Conservation (phyloP, 2,113 vertebrate genomes). For the Dasyornis broadbenti region DNA sequence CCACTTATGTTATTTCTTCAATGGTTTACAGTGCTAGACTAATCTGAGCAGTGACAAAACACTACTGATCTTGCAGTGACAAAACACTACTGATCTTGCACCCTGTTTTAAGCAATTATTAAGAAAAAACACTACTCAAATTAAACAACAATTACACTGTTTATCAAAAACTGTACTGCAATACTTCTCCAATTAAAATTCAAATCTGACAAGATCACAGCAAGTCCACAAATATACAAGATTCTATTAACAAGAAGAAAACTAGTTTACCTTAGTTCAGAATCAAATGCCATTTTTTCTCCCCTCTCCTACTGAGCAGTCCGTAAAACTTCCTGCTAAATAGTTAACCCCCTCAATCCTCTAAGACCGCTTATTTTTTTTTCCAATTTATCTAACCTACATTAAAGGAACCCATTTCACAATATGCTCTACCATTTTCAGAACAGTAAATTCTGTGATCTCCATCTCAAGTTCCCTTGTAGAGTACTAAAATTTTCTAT, state of each 20-base stretch:
- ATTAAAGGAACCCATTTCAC: neutral
- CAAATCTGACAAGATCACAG: neutral
- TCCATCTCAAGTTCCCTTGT: neutral
- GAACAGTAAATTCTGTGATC: neutral
- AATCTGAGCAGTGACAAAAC: neutral
- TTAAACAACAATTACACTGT: neutral
- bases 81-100: neutral
- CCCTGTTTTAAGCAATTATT: neutral
- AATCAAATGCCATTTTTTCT: neutral
- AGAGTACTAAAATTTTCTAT: neutral
- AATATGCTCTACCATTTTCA: neutral
- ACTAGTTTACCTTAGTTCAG: neutral
- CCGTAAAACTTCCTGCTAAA: neutral
- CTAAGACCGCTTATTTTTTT: neutral
- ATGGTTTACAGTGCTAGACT: neutral
- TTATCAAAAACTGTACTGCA: neutral
- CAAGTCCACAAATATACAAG: neutral
- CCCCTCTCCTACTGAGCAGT: neutral
- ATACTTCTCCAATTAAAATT: neutral
- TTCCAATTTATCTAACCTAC: neutral
- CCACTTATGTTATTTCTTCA: neutral
- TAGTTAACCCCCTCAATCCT: neutral
- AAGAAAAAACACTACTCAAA: neutral
- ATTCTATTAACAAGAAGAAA: neutral
- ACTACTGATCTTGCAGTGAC: neutral